These are phyloP conservation scores for Drosophila subsilvestris DNA, from an alignment of 2,888 invertebrate species.

Conservation along the genomic window DNA sequence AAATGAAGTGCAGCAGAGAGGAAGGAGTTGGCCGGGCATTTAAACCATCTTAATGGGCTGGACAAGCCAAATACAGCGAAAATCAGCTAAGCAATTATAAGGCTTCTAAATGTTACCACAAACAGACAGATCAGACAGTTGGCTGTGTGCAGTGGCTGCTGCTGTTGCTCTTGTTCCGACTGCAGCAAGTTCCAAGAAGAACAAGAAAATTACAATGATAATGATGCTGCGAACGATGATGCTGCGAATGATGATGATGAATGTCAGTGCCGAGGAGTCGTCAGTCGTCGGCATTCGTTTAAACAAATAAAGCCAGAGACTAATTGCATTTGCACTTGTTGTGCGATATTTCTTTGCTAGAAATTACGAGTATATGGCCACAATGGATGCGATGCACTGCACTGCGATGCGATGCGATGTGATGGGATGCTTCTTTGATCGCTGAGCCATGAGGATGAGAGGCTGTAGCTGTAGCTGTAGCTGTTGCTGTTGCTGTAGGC, in stretches of 20 bases:
- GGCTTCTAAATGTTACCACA: conserved; percentile 62
- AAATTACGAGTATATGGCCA: conserved; percentile 63
- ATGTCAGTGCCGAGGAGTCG: conserved; percentile 30
- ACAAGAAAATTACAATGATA: conserved; percentile 20
- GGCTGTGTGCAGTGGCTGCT: background rate
- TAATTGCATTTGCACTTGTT: conserved; percentile 79
- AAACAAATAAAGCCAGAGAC: conserved; percentile 76
- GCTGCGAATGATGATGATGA: conserved; percentile 17
- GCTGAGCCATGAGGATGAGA: background rate
- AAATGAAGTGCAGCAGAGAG: background rate
- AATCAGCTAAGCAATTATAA: conserved; percentile 70
- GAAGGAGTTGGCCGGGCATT: conserved; percentile 39
- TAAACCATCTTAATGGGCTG: conserved; percentile 72
- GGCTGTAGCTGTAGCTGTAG: background rate
- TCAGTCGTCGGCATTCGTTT: conserved; percentile 69
- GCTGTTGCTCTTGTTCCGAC: conserved; percentile 28
- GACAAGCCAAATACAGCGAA: conserved; percentile 69
- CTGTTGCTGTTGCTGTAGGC: too few relatives aligned
- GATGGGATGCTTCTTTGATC: conserved; percentile 5
- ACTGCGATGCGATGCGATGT: conserved; percentile 2
- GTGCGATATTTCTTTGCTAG: conserved; percentile 74
- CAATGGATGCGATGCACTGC: conserved; percentile 24
- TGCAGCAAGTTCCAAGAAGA: conserved; percentile 45
- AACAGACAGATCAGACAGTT: conserved; percentile 31
- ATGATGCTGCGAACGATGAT: conserved; percentile 12